Base-by-base conservation (phyloP, 2,113 vertebrate genomes). In the Protobothrops mucrosquamatus region DNA sequence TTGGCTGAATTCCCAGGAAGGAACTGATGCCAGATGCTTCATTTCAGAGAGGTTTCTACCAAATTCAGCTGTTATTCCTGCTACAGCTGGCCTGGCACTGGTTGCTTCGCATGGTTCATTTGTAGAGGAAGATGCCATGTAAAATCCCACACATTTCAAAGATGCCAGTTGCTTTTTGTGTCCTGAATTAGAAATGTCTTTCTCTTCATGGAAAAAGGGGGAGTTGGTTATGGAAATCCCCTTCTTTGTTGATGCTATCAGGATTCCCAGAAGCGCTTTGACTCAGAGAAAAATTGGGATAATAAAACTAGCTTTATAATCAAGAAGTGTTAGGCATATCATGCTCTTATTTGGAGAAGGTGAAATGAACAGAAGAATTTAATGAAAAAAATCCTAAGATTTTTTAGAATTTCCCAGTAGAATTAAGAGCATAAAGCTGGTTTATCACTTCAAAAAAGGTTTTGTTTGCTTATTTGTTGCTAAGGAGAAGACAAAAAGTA, bases 1-100 rank as follows among this genome's bases (percentile, higher is more conserved):
- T 92, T 88, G 92, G 88, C 92, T 24, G 29, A 2, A 23, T 85
- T 90, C 69, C 88, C 92, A 52, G 92, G 52, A 92, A 74, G 51
- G 39, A 74, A 56, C 54, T 12, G 74, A 46, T 90, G 92, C 92
- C 92, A 90, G 88, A 39, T 46, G 7, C 51, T 89, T 93, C 88
- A 24, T 9, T 85, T 86, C 54, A 85, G 56, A 48, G 46, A 59
- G 43, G 88, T 56, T 61, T 52, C 56, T 86, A 59, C 92, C 74
- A 85, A 39, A 14, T 61, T 89, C 88, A 90, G 54, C 55, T 59
- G 89, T 34, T 46, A 34, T 39, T 57, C 18, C 43, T 81, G 61
- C 61, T 46, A 22, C 87, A 89, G 87, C 86, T 81, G 87, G 52
- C 15, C 52, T 54, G 34, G 51, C 87, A 56, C 8, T 24, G 26